Evolutionary conservation across 2,113 vertebrate species (phyloP).

Genomic region (Dasyornis broadbenti): DNA sequence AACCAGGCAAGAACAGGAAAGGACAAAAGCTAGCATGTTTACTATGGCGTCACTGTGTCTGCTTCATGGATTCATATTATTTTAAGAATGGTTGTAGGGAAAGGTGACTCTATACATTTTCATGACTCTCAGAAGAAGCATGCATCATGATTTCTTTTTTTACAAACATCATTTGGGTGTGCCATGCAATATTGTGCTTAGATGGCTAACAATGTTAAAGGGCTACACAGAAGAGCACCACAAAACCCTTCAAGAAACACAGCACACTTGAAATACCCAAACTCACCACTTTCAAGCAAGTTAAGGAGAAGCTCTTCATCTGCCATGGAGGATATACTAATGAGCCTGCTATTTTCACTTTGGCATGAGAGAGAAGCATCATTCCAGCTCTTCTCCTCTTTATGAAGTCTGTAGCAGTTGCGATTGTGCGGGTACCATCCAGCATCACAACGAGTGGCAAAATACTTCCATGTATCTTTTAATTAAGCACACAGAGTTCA

Average conservation of each 20-base stretch:
- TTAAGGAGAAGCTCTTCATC: conserved; percentile 81
- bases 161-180: neutral
- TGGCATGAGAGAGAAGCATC: conserved; percentile 77
- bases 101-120: neutral
- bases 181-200: accelerated
- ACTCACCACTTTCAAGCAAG: conserved; percentile 81
- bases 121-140: neutral
- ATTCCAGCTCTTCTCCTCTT: conserved; percentile 78
- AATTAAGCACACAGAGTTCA: conserved; percentile 32
- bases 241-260: neutral
- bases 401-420: conserved; percentile 82
- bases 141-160: neutral
- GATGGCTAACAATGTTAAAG: neutral
- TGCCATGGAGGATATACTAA: conserved; percentile 80
- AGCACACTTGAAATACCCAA: neutral
- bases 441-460: conserved; percentile 76
- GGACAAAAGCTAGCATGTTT: neutral
- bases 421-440: conserved; percentile 84
- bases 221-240: neutral
- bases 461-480: conserved; percentile 85
- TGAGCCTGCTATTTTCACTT: conserved; percentile 70
- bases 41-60: neutral
- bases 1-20: neutral
- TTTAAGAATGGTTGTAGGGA: neutral
- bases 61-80: neutral